Evolutionary conservation across 2,888 invertebrate genomes (phyloP).

Genomic region (Drosophila mettleri): DNA sequence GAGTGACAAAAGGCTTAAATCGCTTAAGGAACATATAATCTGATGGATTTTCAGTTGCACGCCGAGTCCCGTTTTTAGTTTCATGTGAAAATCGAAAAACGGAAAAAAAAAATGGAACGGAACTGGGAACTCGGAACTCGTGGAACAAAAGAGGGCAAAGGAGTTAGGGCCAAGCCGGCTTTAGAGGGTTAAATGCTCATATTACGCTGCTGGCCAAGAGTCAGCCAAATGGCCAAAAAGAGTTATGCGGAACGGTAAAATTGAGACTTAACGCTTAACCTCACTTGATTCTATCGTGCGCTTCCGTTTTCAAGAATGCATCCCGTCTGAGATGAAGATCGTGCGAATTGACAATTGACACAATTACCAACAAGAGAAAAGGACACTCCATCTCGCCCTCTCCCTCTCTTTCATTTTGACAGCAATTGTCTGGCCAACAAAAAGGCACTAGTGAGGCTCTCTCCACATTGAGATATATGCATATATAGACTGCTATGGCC

Average conservation of each 20-base stretch:
- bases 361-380: slow-evolving; percentile 54
- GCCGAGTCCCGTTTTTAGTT: slow-evolving; percentile 65
- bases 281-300: slow-evolving; percentile 64
- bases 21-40: slow-evolving; percentile 74
- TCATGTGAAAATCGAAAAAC: slow-evolving; percentile 55
- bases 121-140: slow-evolving; percentile 32
- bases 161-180: slow-evolving; percentile 54
- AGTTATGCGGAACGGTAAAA: slow-evolving; percentile 65
- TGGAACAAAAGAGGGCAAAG: slow-evolving; percentile 32
- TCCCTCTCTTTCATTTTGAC: slow-evolving; percentile 54
- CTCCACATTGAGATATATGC: slow-evolving; percentile 1
- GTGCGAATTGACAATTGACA: slow-evolving; percentile 77
- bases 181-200: slow-evolving; percentile 73
- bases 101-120: slow-evolving; percentile 19
- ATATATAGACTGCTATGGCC: neutral
- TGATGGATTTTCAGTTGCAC: slow-evolving; percentile 63
- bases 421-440: slow-evolving; percentile 66
- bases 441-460: slow-evolving; percentile 21
- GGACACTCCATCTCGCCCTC: neutral
- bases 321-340: slow-evolving; percentile 44
- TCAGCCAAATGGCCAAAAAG: slow-evolving; percentile 63
- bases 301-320: slow-evolving; percentile 44
- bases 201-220: slow-evolving; percentile 73
- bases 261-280: slow-evolving; percentile 33
- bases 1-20: slow-evolving; percentile 75